Evolutionary conservation across 2,797 vertebrate genomes (phyloP).

Genomic region (Lateolabrax maculatus): DNA sequence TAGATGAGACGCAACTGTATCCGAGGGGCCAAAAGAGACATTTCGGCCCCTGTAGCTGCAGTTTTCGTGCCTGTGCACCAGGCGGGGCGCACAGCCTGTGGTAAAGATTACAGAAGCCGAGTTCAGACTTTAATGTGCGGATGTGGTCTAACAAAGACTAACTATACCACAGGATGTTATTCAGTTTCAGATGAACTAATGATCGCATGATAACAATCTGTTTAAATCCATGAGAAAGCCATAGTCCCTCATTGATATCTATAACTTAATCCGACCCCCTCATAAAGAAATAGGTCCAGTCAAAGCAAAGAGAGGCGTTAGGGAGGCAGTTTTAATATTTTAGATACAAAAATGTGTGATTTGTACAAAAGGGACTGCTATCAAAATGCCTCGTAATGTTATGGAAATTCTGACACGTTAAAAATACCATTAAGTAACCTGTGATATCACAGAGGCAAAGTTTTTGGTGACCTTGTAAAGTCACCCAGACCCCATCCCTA

Average conservation of each 20-base stretch:
- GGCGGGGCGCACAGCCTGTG: constrained; percentile 70
- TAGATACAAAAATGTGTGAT: not conserved
- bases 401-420: not conserved
- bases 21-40: not conserved
- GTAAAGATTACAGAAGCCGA: not conserved
- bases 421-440: not conserved
- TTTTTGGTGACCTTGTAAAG: constrained; percentile 6
- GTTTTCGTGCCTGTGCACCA: constrained; percentile 63
- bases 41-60: constrained; percentile 47
- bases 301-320: not conserved
- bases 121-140: not conserved
- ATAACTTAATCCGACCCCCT: not conserved
- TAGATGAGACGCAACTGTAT: constrained; percentile 7
- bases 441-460: not conserved
- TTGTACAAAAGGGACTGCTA: not conserved
- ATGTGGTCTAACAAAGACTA: not conserved
- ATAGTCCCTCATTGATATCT: not conserved
- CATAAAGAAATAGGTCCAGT: not conserved
- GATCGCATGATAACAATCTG: not conserved
- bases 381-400: not conserved
- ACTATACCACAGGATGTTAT: not conserved
- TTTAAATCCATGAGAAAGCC: not conserved
- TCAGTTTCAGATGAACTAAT: too few species aligned
- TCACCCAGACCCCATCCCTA: not conserved
- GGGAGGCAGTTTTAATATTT: not conserved